A percentile compares a stretch with the other conserved stretches of the same genome.
Conservation (phyloP, 2,888 invertebrate genomes). For the Caprella mutica region DNA sequence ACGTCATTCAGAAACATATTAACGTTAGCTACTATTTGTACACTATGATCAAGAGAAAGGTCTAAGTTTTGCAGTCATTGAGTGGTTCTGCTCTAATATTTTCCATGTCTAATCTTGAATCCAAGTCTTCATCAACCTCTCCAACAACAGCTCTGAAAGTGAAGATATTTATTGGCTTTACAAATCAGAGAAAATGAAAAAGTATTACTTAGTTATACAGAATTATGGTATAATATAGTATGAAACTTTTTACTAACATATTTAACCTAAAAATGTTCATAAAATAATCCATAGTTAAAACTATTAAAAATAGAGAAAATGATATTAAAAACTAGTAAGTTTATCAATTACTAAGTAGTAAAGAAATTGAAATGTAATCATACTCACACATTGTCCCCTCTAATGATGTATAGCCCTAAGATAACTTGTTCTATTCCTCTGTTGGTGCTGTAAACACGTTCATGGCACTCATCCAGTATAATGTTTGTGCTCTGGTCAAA, state of each 20-base stretch:
- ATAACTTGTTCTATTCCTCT: conserved; percentile 85
- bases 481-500: conserved; percentile 99
- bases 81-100: conserved; percentile 48
- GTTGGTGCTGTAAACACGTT: conserved; percentile 87
- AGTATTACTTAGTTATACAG: not conserved
- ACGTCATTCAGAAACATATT: too few relatives aligned
- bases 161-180: not conserved
- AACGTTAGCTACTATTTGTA: too few relatives aligned
- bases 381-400: conserved; percentile 80
- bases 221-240: not conserved
- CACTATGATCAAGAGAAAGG: too few relatives aligned
- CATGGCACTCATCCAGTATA: conserved; percentile 94
- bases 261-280: too few relatives aligned
- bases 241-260: not conserved
- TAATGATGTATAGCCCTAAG: conserved; percentile 89
- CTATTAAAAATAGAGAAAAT: too few relatives aligned
- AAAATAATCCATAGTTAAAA: too few relatives aligned
- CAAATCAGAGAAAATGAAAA: not conserved
- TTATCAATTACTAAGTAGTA: too few relatives aligned
- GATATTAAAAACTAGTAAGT: too few relatives aligned
- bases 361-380: not conserved
- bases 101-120: conserved; percentile 45
- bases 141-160: conserved; percentile 44
- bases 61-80: conserved; percentile 30
- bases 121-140: conserved; percentile 48